phyloP scores from a whole-genome alignment of 2,113 vertebrate genomes.

The Nycticryphes semicollaris region DNA sequence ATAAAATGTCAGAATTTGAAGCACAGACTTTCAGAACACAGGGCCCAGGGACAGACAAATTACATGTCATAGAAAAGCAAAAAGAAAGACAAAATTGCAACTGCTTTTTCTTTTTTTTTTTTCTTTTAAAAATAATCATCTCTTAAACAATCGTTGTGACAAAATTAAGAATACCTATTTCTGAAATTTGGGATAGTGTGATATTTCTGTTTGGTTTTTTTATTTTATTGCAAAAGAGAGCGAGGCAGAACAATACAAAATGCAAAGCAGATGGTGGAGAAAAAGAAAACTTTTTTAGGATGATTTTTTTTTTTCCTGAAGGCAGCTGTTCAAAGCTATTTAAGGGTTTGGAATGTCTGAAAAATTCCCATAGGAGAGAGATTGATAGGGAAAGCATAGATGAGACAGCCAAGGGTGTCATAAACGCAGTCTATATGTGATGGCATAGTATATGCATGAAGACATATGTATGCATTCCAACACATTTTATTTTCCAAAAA shows the following conservation, averaged over 20 bases:
- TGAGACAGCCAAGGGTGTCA: slow-evolving; percentile 4
- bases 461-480: not conserved
- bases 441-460: not conserved
- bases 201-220: not conserved
- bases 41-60: not conserved
- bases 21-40: not conserved
- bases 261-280: slow-evolving; percentile 31
- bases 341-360: slow-evolving; percentile 48
- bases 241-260: slow-evolving; percentile 7
- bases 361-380: slow-evolving; percentile 27
- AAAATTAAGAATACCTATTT: not conserved
- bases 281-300: not conserved
- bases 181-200: not conserved
- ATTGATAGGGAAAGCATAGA: slow-evolving; percentile 16
- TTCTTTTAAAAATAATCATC: not conserved
- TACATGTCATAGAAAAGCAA: not conserved
- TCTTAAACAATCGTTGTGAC: not conserved
- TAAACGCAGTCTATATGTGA: not conserved
- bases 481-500: not conserved
- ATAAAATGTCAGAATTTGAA: not conserved
- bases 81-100: not conserved
- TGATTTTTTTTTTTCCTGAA: not conserved
- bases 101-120: not conserved
- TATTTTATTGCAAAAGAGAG: slow-evolving; percentile 10
- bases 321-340: slow-evolving; percentile 58